phyloP scores from a whole-genome alignment of 92 coral and sea anemone species.

The Meandrina meandrites region DNA sequence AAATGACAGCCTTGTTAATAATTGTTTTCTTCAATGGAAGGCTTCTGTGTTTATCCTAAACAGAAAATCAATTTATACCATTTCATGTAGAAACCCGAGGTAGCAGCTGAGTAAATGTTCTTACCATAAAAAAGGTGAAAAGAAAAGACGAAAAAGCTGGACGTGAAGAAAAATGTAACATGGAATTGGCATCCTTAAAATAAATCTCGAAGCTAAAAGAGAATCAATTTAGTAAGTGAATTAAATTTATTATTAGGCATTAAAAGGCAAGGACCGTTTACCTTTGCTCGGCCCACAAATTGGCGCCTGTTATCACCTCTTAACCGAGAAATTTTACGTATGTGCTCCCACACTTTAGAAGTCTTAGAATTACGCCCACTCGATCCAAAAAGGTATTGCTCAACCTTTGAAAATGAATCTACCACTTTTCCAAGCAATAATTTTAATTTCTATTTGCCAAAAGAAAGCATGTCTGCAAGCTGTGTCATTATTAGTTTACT shows the following conservation, averaged over 20 bases:
- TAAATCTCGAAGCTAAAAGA: neutral
- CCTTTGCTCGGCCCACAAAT: neutral
- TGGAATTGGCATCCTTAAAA: neutral
- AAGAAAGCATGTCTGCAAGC: neutral
- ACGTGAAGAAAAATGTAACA: neutral
- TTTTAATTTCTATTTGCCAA: neutral
- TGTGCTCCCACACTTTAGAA: neutral
- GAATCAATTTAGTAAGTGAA: too few species aligned
- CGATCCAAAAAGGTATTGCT: neutral
- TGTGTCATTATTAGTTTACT: neutral
- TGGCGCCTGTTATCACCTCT: neutral
- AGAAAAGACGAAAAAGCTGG: neutral
- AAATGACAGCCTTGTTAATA: constrained; percentile 4
- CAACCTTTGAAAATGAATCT: neutral
- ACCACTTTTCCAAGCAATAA: neutral
- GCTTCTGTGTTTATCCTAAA: neutral
- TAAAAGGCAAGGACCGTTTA: neutral
- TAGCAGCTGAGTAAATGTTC: constrained; percentile 13
- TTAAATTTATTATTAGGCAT: neutral
- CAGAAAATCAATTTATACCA: neutral
- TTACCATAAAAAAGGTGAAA: neutral
- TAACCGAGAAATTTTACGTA: neutral
- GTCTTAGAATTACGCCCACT: neutral
- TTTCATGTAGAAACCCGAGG: neutral
- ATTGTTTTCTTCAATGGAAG: neutral